Base-by-base conservation (phyloP, 1,140 invertebrate species). In the Pseudomyrmex sp. region DNA sequence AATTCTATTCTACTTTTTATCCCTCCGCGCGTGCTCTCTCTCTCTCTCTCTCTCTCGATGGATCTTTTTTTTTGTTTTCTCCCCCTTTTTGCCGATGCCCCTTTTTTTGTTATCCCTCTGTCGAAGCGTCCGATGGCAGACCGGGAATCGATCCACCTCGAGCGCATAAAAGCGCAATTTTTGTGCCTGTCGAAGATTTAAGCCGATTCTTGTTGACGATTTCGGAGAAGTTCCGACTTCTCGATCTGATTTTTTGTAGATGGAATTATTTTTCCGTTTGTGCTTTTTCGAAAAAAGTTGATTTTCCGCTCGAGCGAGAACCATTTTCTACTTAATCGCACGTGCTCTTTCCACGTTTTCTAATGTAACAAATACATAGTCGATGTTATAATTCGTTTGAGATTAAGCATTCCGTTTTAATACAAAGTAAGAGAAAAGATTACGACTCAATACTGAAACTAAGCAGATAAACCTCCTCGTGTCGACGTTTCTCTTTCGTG, bases 31-130 rank as follows among this genome's bases (percentile, higher is more conserved):
- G 15, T 20, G 23, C 66, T 68, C 59, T 15, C 52, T 46, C 46
- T 23, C 50, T 10, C 13, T 59, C 62, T 54, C 74, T 23, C 58
- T 18, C 15, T 63, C 15, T 23, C 66, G 7, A 12, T 65, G 48
- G 9, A 2, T 52, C 44, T 56, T 59, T 58, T 54, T 62, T 72
- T 56, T 61, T 85, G 56, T 80, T 84, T 72, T 13, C 52, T 84
- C 35, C 54, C 54, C 56, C 59, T 84, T 77, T 63, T 50, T 59
- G 61, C 26, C 82, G 69, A 70, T 80, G 76, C 76, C 58, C 54
- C 59, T 88, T 90, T 85, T 85, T 90, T 89, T 88, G 86, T 88
- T 87, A 86, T 87, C 85, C 79, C 85, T 85, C 69, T 83, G 82
- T 61, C 75, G 76, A 87, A 74, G 68, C 83, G 73, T 62, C 52